Evolutionary conservation across 2,888 invertebrate genomes (phyloP).

Genomic region (Allophyes oxyacanthae): DNA sequence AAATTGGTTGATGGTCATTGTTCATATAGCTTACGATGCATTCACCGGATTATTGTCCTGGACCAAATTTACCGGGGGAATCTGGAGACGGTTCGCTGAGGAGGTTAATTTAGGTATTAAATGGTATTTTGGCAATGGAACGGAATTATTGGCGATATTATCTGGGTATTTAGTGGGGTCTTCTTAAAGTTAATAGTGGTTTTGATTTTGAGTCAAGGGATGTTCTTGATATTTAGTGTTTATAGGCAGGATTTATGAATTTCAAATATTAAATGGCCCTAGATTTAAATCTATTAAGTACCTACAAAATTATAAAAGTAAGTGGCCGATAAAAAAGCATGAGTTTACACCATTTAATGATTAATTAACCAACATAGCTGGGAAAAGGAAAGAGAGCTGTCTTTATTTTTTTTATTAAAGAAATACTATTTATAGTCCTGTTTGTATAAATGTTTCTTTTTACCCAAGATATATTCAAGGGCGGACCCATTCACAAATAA

Average conservation of each 20-base stretch:
- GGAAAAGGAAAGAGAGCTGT: no score
- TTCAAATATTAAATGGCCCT: no score
- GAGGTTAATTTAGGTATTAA: slow-evolving; percentile 74
- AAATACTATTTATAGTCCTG: no score
- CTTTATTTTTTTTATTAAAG: no score
- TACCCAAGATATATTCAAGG: no score
- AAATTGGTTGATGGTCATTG: slow-evolving; percentile 55
- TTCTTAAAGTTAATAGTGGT: slow-evolving; percentile 25
- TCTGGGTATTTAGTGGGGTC: slow-evolving; percentile 35
- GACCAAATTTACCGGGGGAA: slow-evolving; percentile 71
- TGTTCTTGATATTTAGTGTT: slow-evolving; percentile 2
- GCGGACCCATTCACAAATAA: no score
- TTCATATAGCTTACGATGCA: slow-evolving; percentile 74
- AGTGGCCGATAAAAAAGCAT: no score
- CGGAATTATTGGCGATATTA: slow-evolving; percentile 52
- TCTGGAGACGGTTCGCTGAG: slow-evolving; percentile 58
- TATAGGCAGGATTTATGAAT: not conserved
- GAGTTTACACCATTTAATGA: no score
- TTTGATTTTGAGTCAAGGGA: slow-evolving; percentile 13
- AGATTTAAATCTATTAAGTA: no score
- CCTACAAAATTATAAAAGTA: no score
- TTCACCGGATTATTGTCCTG: slow-evolving; percentile 73
- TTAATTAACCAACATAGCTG: no score
- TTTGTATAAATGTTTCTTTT: no score
- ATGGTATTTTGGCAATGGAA: slow-evolving; percentile 61